These are phyloP conservation scores for Saiga tatarica DNA, from an alignment of 2,113 vertebrate species.

Conservation along the genomic window DNA sequence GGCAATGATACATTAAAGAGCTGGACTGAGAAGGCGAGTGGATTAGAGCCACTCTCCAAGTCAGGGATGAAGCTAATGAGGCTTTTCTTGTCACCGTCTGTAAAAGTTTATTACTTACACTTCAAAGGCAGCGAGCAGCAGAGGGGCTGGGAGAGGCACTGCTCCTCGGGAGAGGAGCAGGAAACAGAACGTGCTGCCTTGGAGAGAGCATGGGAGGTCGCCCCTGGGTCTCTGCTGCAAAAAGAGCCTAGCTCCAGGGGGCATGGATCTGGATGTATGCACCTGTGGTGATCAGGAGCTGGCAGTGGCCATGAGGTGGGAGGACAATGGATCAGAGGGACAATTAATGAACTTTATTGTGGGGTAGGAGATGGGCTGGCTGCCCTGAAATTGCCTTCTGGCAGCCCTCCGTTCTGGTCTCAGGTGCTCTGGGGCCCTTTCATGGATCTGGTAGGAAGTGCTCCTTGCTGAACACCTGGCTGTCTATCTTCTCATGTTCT, in stretches of 20 bases:
- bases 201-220: neutral
- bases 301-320: neutral
- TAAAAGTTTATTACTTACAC: conserved; percentile 73
- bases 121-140: conserved; percentile 72
- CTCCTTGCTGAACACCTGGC: neutral
- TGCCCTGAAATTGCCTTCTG: neutral
- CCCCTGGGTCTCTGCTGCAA: neutral
- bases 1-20: conserved; percentile 70
- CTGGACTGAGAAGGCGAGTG: conserved; percentile 29
- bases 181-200: neutral
- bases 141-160: conserved; percentile 50
- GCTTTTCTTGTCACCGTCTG: conserved; percentile 70
- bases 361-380: neutral
- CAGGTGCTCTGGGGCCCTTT: neutral
- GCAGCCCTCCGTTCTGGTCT: conserved; percentile 19
- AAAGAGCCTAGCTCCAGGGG: neutral
- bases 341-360: neutral
- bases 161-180: neutral
- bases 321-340: neutral
- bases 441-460: neutral
- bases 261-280: fast-evolving
- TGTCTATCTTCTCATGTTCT: neutral
- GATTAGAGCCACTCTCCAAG: conserved; percentile 60
- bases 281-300: neutral
- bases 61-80: conserved; percentile 73